These are phyloP conservation scores for Steatornis caripensis DNA, from an alignment of 2,113 vertebrate genomes.

Conservation along the genomic window DNA sequence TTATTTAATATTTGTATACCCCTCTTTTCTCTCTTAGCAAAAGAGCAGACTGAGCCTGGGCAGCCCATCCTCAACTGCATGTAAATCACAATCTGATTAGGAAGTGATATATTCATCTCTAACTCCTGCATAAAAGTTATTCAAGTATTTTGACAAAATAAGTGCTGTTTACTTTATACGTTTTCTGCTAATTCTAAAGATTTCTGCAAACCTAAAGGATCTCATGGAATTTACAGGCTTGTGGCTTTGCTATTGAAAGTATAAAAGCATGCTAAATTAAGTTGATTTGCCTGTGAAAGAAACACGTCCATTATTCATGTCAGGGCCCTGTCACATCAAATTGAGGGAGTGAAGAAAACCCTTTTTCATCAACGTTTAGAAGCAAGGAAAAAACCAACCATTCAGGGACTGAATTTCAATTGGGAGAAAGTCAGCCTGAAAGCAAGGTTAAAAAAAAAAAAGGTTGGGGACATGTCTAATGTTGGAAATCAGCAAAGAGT, in stretches of 20 bases:
- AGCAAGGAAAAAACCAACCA: conserved; percentile 88
- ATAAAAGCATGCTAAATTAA: conserved; percentile 98
- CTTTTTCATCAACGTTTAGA: conserved; percentile 96
- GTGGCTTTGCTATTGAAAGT: conserved; percentile 90
- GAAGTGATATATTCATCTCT: conserved; percentile 78
- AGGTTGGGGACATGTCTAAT: conserved; percentile 82
- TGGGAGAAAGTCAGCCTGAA: conserved; percentile 96
- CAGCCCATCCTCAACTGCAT: conserved; percentile 67
- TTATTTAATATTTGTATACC: neutral
- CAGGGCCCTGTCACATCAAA: conserved; percentile 98
- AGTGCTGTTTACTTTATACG: conserved; percentile 80
- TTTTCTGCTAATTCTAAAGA: conserved; percentile 90
- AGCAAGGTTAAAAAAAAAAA: conserved; percentile 77
- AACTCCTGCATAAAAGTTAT: conserved; percentile 77
- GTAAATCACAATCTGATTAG: conserved; percentile 79
- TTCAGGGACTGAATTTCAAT: conserved; percentile 95
- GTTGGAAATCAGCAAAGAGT: conserved; percentile 82
- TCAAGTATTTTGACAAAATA: conserved; percentile 82
- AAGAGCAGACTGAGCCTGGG: neutral
- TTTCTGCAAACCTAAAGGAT: conserved; percentile 86
- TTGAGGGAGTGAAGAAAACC: conserved; percentile 96
- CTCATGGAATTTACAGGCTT: conserved; percentile 96
- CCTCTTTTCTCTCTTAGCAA: neutral
- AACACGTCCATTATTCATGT: conserved; percentile 98
- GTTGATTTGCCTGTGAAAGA: conserved; percentile 99